Base-by-base conservation (phyloP, 1,140 invertebrate species). In the Druon quercuslanigerum region DNA sequence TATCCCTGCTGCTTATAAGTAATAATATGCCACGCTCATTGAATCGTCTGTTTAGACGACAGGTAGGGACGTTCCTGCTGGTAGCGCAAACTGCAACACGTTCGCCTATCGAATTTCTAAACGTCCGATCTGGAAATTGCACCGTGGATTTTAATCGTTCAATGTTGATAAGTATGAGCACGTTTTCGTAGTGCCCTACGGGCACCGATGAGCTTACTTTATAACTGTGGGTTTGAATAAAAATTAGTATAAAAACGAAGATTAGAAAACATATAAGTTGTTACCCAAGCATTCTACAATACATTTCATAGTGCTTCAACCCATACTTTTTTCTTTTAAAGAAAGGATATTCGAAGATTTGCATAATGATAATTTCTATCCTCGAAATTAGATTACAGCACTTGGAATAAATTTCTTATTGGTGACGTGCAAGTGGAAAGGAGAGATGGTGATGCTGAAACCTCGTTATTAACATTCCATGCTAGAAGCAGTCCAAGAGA, bases 1-100 rank as follows among this genome's bases (percentile, higher is more conserved):
- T 80, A 81, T 83, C 81, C 79, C 84, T 85, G 85, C 83, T 86
- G 90, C 85, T 88, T 85, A 85, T 87, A 89, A 91, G 90, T 90
- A 90, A 91, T 90, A 87, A 83, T 84, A 79, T 86, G 84, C 85
- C 85, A 85, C 79, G 84, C 79, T 85, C 86, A 86, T 87, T 88
- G 85, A 90, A 88, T 87, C 86, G 85, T 90, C 80, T 84, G 79
- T 81, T 82, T 79, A 80, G 75, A 60, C 77, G 82, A 85, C 86
- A 87, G 85, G 75, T 80, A 80, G 79, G 79, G 19, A 83, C 81
- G 83, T 84, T 81, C 79, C 81, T 79, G 77, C 81, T 75, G 81
- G 81, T 75, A 80, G 77, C 77, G 78, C 78, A 79, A 80, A 81
- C 81, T 74, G 83, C 81, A 81, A 75, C 81, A 77, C 79, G 83